These are phyloP conservation scores for Pyrgilauda ruficollis DNA, from an alignment of 2,113 vertebrate genomes.

Conservation along the genomic window DNA sequence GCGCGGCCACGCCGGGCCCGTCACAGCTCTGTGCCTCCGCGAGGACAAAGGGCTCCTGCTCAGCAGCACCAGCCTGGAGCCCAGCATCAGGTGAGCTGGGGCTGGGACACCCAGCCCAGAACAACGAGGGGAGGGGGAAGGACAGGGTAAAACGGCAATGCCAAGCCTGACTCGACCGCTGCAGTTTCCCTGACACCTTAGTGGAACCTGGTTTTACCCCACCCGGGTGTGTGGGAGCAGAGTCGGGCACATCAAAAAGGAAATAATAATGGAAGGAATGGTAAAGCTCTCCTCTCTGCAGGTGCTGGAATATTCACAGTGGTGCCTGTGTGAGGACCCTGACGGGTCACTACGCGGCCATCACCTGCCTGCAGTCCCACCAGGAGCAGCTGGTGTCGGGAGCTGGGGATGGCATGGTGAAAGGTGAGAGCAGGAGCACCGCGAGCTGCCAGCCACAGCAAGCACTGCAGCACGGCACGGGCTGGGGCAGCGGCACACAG, in stretches of 20 bases:
- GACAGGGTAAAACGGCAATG: accelerated
- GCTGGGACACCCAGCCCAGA: background rate
- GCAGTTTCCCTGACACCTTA: background rate
- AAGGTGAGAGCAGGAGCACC: conserved; percentile 74
- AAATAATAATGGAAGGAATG: background rate
- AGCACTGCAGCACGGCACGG: accelerated
- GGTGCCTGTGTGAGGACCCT: conserved; percentile 75
- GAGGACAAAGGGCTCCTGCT: conserved; percentile 78
- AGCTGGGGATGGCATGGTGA: conserved; percentile 79
- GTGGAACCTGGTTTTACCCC: background rate
- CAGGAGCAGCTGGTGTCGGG: conserved; percentile 81
- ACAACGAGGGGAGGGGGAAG: background rate
- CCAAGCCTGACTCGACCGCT: background rate
- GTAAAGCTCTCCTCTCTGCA: background rate
- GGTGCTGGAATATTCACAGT: conserved; percentile 83
- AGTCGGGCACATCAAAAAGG: background rate
- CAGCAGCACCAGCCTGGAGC: conserved; percentile 76
- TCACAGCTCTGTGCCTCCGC: conserved; percentile 73
- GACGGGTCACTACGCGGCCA: conserved; percentile 75
- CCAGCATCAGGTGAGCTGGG: conserved; percentile 83
- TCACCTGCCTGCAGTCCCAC: conserved; percentile 82
- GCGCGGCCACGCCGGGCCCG: conserved; percentile 74
- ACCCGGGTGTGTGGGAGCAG: background rate
- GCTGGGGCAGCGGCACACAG: accelerated
- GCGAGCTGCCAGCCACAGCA: background rate